Base-by-base conservation (phyloP, 2,888 invertebrate species). In the Tanypteryx hageni region DNA sequence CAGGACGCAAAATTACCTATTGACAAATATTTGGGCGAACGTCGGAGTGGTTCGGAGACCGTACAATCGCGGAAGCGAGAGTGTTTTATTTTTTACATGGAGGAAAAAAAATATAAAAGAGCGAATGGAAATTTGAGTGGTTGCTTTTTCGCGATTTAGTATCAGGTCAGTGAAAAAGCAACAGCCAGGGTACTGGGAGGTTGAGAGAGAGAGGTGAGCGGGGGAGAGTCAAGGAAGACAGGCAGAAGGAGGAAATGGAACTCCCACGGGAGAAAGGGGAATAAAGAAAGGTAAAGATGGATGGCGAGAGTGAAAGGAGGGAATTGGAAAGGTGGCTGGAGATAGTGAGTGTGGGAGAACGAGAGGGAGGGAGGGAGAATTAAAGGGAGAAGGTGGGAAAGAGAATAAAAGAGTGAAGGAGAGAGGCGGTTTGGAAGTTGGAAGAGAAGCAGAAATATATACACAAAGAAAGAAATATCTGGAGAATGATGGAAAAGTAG, bases 21-120 rank as follows among this genome's bases (percentile, higher is more conserved):
- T 76, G 76, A 27, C 76, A 76, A 76, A 76, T 27, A 76, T 76
- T 76, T 76, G 27, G 76, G 13, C 76, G n/a, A 68, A 68, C n/a
- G 18, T 76, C 22, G 22, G 76, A 27, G 27, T 76, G 22, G 76
- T 27, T 64, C 16, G 64, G 64, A 64, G 22, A 76, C 76, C 11
- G 27, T 14, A 44, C 44, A 44, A 44, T 44, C 44, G 44, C 3
- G 44, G 76, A 68, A 68, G 68, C 68, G 68, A 68, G 68, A n/a
- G 68, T 18, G 18, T 10, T n/a, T 13, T n/a, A 13, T 27, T 7
- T 76, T 14, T 14, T 14, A 44, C 44, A 5, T 1, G 44, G 44
- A 44, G 5, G 44, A 10, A 76, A 76, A 76, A 27, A 76, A 76
- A 76, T 22, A 27, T 13, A 76, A 76, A 44, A 44, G 44, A 76